Base-by-base conservation (phyloP, 2,888 invertebrate species). In the Ditylenchus weischeri region DNA sequence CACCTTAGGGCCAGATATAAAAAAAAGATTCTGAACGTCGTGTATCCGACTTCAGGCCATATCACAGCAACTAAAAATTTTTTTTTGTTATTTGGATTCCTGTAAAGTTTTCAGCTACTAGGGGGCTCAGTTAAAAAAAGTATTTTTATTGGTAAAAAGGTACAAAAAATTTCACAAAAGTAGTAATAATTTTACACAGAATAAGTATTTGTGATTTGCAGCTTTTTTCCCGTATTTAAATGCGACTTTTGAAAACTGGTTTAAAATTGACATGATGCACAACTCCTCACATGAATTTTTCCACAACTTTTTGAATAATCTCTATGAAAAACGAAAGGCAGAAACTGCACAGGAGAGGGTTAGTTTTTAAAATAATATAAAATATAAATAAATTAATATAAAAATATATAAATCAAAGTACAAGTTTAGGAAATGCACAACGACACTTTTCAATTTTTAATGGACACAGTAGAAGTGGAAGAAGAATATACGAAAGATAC, bases 361-460 rank as follows among this genome's bases (percentile, higher is more conserved):
- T 10, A 54, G 11, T 54, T 54, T 54, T 54, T 54, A 7, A 23
- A 7, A 54, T 51, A 51, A n/a, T 51, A 8, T 8, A 8, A 51
- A 51, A 51, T 51, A 38, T 38, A n/a, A n/a, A n/a, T n/a, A n/a
- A n/a, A n/a, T n/a, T n/a, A 38, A 38, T 43, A 43, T 8, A 43
- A 43, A 43, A 43, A 43, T n/a, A n/a, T n/a, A 43, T 13, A 43
- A 43, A 15, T 43, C 43, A 43, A 8, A 43, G 0, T 19, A 11
- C 10, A 62, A 43, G 21, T 29, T 35, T 5, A 51, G 15, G 13
- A 67, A 65, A 65, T 66, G 38, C 63, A 67, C 38, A 47, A 47
- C 21, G 67, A 67, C 65, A 65, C 63, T 18, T 66, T 67, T 19
- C 67, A 67, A 67, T 50, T 67, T 18, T 29, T 67, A 19, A 54